Evolutionary conservation across 2,113 vertebrate species (phyloP).

Genomic region (Nothoprocta pentlandii): DNA sequence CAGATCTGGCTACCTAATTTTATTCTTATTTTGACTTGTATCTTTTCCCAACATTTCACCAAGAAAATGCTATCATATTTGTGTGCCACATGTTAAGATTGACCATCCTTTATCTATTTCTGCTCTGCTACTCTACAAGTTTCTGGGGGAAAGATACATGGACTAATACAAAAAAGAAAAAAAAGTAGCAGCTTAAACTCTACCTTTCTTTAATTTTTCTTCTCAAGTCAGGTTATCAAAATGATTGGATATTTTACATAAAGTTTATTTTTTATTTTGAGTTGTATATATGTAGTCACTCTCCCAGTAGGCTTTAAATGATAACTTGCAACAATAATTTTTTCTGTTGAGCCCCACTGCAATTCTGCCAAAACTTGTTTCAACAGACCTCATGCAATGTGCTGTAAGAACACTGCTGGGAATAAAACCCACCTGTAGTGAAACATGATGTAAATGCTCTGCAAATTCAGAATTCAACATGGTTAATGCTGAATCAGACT

Average conservation of each 20-base stretch:
- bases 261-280: neutral
- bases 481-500: neutral
- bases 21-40: neutral
- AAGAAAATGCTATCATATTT: neutral
- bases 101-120: neutral
- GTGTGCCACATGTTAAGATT: neutral
- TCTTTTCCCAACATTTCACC: neutral
- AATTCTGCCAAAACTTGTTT: neutral
- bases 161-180: neutral
- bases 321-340: neutral
- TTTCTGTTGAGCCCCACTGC: neutral
- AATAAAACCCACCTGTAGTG: neutral
- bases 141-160: neutral
- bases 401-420: neutral
- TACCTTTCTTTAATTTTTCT: neutral
- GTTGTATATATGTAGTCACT: neutral
- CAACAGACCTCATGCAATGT: accelerated
- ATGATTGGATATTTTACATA: neutral
- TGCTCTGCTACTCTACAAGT: neutral
- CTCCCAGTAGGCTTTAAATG: neutral
- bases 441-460: neutral
- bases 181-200: neutral
- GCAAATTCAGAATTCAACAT: neutral
- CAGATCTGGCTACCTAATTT: neutral
- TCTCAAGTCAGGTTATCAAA: neutral